Percentiles rank a stretch among this genome's conserved stretches.
Evolutionary conservation across 2,888 invertebrate genomes (phyloP).

Genomic region (Troilus luridus): DNA sequence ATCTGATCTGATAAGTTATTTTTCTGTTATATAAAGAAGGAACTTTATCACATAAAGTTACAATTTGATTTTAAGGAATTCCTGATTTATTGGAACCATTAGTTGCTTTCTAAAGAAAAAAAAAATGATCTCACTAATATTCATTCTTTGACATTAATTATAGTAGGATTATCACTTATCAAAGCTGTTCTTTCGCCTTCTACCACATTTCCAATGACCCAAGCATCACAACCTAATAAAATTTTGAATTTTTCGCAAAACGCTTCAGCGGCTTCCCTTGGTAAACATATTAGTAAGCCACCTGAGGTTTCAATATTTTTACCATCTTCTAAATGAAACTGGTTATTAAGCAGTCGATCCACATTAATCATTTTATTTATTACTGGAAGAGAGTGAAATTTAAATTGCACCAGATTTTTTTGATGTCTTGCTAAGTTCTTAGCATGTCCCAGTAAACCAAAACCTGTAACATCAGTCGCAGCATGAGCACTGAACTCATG

Average conservation of each 20-base stretch:
- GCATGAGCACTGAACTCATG: slow-evolving; percentile 92
- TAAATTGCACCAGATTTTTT: slow-evolving; percentile 87
- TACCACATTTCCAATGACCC: slow-evolving; percentile 97
- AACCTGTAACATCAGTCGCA: slow-evolving; percentile 90
- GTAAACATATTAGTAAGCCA: slow-evolving; percentile 92
- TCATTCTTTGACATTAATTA: slow-evolving; percentile 72
- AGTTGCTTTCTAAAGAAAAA: neutral
- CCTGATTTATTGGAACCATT: neutral
- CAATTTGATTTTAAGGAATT: too few relatives aligned
- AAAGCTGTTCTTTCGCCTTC: slow-evolving; percentile 92
- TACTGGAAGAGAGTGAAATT: slow-evolving; percentile 89
- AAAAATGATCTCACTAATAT: neutral
- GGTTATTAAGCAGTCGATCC: slow-evolving; percentile 69
- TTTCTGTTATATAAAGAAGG: too few relatives aligned
- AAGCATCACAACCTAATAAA: slow-evolving; percentile 93
- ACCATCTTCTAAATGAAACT: slow-evolving; percentile 87
- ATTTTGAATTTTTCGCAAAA: slow-evolving; percentile 96
- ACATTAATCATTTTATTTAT: slow-evolving; percentile 91
- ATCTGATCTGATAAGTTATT: too few relatives aligned
- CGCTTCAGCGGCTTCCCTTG: slow-evolving; percentile 92
- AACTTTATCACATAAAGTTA: too few relatives aligned
- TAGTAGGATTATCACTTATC: slow-evolving; percentile 93
- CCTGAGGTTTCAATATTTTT: slow-evolving; percentile 87
- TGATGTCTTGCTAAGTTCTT: slow-evolving; percentile 88
- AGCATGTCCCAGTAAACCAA: slow-evolving; percentile 87